A percentile compares a stretch with the other conserved stretches of the same genome.
Evolutionary conservation across 1,140 invertebrate species (phyloP).

Genomic region (Tetragnatha versicolor): DNA sequence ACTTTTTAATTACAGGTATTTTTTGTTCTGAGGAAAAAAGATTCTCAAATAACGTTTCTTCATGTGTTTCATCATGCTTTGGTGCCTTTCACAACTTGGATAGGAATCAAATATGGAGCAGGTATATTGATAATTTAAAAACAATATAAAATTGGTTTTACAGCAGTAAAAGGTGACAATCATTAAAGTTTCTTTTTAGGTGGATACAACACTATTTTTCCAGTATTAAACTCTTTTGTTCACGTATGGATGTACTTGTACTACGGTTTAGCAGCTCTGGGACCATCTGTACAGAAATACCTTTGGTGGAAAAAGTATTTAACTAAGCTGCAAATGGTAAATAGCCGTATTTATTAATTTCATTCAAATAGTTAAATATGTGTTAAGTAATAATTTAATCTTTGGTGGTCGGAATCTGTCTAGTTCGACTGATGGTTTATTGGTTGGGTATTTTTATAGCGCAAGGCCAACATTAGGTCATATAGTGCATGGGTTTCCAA

Average conservation of each 20-base stretch:
- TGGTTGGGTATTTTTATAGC: too few species aligned
- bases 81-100: conserved; percentile 94
- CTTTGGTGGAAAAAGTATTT: conserved; percentile 67
- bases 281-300: conserved; percentile 63
- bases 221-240: conserved; percentile 79
- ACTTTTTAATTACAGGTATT: neutral
- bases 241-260: conserved; percentile 66
- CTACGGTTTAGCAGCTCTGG: conserved; percentile 63
- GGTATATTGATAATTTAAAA: conserved; percentile 88
- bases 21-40: conserved; percentile 67
- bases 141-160: too few species aligned
- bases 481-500: too few species aligned
- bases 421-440: too few species aligned
- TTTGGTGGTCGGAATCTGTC: too few species aligned
- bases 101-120: conserved; percentile 94
- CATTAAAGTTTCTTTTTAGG: conserved; percentile 9
- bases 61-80: conserved; percentile 92
- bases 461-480: too few species aligned
- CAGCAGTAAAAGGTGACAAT: too few species aligned
- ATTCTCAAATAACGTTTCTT: conserved; percentile 84
- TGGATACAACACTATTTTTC: conserved; percentile 70
- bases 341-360: neutral
- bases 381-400: too few species aligned
- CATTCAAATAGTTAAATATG: neutral
- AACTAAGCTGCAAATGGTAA: conserved; percentile 52